These are phyloP conservation scores for Pedetes capensis DNA, from an alignment of 2,113 vertebrate genomes.

Conservation along the genomic window DNA sequence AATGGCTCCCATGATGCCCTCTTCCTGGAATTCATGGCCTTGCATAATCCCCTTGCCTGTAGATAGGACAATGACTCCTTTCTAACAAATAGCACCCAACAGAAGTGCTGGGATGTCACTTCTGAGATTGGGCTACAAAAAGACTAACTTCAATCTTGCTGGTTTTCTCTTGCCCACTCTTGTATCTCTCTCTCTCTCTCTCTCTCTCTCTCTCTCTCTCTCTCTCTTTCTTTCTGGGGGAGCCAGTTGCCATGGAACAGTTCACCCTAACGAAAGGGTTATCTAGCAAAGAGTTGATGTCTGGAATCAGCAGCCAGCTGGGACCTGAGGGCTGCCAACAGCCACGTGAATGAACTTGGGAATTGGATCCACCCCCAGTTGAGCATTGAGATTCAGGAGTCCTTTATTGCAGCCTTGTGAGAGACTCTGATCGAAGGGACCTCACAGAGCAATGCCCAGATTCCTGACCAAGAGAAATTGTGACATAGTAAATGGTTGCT, in stretches of 20 bases:
- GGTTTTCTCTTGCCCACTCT: background rate
- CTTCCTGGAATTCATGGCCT: background rate
- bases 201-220: background rate
- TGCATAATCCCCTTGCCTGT: no score
- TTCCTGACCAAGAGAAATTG: background rate
- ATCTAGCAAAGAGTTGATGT: background rate
- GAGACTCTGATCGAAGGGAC: background rate
- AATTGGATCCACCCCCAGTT: background rate
- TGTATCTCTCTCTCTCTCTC: background rate
- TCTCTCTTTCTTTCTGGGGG: background rate
- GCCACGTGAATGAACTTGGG: background rate
- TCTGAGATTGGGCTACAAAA: background rate
- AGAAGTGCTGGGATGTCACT: background rate
- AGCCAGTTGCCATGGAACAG: background rate
- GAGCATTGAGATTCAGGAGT: background rate
- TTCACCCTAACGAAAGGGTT: no score
- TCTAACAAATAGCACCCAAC: rapidly evolving
- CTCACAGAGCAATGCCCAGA: background rate
- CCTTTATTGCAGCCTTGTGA: background rate
- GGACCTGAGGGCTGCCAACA: background rate
- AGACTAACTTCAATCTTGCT: background rate
- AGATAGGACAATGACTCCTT: no score
- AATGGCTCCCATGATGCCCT: background rate
- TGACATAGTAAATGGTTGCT: background rate
- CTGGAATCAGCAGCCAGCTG: background rate